Conservation (phyloP, 2,113 vertebrate genomes). For the Struthidea cinerea region DNA sequence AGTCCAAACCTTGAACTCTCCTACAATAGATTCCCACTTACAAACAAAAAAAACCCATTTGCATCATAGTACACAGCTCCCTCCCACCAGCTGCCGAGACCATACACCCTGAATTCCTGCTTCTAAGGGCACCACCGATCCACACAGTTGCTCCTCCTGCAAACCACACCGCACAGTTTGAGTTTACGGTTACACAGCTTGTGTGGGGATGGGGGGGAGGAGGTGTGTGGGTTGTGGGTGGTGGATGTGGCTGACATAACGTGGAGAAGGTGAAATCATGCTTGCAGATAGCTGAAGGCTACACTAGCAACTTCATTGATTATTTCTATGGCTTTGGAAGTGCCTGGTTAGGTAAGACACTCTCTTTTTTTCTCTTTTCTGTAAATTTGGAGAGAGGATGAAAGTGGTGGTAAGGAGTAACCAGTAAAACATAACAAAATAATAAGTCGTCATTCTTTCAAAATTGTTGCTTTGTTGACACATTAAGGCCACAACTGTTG, state of each 20-base stretch:
- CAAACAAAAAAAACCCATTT: neutral
- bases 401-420: neutral
- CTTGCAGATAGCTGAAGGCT: neutral
- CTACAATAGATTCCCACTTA: neutral
- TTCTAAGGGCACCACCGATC: rapidly evolving
- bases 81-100: neutral
- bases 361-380: neutral
- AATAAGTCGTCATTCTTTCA: neutral
- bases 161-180: neutral
- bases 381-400: neutral
- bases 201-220: neutral
- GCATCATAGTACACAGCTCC: neutral
- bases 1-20: neutral
- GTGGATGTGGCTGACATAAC: neutral
- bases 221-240: slow-evolving; percentile 7
- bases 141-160: neutral
- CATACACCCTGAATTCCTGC: neutral
- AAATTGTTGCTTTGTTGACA: neutral
- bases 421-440: neutral
- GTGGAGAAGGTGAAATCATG: slow-evolving; percentile 5
- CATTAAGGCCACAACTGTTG: neutral
- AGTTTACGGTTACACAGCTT: rapidly evolving
- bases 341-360: neutral
- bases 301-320: neutral
- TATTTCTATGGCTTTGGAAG: neutral